Evolutionary conservation across 1,140 invertebrate species (phyloP), one percentile per base, ranked within the genome.

Genomic region (Pseudobourletiella spinata): DNA sequence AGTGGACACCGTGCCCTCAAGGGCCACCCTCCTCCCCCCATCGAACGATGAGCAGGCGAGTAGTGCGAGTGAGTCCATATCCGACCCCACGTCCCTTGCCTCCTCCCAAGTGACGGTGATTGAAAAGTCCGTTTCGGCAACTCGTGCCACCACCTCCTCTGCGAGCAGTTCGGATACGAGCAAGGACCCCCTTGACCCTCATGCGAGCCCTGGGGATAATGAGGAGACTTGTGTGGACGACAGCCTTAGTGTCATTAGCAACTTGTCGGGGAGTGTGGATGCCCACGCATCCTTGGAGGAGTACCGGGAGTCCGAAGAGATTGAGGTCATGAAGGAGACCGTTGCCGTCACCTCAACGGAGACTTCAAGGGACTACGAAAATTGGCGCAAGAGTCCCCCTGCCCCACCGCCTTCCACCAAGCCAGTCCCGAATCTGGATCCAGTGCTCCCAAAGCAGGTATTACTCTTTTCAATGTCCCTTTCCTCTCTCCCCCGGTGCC

Each of bases 101-200:
- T 63, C 58, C n/a, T 61, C 58, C 29, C 63, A 65, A 61, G 54
- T 61, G 16, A 65, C 63, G 18, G 57, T 65, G 25, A 54, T 65
- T 52, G 63, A 65, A 46, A 51, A 65, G 24, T 59, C 32, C 32
- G 22, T 57, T 25, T 44, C 35, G 18, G 29, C 26, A 15, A 24
- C 15, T 15, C 25, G 3, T 15, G 39, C 8, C 24, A 43, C 16
- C 15, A 46, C 39, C 4, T 30, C 56, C 18, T 58, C 56, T 11
- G 39, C 35, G 8, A 55, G 52, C 24, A 44, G 56, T n/a, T 43
- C 35, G 22, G 56, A 57, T 44, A 57, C 56, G 18, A 57, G 56
- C 29, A 57, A 57, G 22, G 56, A 57, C 20, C 22, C 30, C 20
- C 32, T 32, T 20, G 52, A 55, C 22, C 32, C 48, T 24, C 11